Evolutionary conservation across 2,797 vertebrate genomes (phyloP), one percentile per base, ranked within the genome.

Genomic region (Poeciliopsis presidionis): DNA sequence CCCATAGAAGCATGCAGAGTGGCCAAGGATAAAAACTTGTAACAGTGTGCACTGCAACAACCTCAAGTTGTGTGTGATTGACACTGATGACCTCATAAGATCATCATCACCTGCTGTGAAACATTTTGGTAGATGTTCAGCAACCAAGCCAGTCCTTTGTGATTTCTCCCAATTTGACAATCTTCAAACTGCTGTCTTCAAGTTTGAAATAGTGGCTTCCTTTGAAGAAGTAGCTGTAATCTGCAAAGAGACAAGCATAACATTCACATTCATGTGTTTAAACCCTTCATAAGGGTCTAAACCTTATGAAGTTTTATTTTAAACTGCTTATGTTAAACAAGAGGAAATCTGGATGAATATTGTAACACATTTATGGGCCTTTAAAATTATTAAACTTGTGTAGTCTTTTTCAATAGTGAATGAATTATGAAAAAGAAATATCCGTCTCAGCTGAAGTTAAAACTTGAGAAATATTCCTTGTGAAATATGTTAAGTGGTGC

Each of bases 191-290:
- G 89, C 95, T 97, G 95, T 99, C 97, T 86, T 99, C 97, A 95
- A 99, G 90, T 95, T 97, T 97, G 92, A 98, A 96, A 90, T 99
- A 99, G 92, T 98, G 97, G 81, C 95, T 94, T 73, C 95, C 97
- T 95, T 98, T 99, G 95, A 99, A 99, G 95, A 99, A 99, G 91
- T 98, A 99, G 93, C 97, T 99, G 92, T 97, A 96, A 85, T 97
- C 98, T 99, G 92, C 84, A 73, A 84, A 47, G 14, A 28, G 46
- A 85, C 25, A 84, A 87, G 46, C 53, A 86, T 43, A 88, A 67
- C 0, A 22, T 14, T 59, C 20, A 33, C 9, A 7, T 63, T 33
- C 30, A 4, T 22, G 30, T 86, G 33, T 33, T 33, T 33, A 33
- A 33, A 33, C 33, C 33, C 33, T 33, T 33, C 33, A 33, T 33